Base-by-base conservation (phyloP, 37 sponge, comb jelly and placozoan species). In the Oscarella lobularis region DNA sequence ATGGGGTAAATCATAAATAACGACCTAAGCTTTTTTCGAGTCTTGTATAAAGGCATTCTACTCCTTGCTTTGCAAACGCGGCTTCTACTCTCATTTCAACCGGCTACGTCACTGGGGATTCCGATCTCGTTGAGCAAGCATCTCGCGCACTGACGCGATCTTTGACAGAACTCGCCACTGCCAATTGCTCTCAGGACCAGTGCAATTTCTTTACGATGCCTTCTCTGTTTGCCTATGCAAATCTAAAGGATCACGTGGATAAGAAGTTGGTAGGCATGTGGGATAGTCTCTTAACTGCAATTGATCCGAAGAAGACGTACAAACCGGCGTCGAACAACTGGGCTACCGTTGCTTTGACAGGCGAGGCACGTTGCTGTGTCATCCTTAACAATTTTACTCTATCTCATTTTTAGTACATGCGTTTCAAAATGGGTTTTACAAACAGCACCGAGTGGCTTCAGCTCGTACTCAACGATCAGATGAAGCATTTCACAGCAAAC, bases 401-500 rank as follows among this genome's bases (percentile, higher is more conserved):
- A 48, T 20, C 9, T 48, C 14, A 27, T 48, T 48, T 48, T 20
- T 48, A 48, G 60, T 48, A 48, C 20, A 9, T 48, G 9, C 60
- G 60, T 48, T 48, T 27, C 60, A 48, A 48, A 48, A 9, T 48
- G 60, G 60, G 60, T 27, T 20, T 48, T 48, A 48, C 14, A 9
- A 48, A 48, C 60, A 27, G 14, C 9, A 48, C 60, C 9, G 60
- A 48, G 20, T 48, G 60, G 60, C 60, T 48, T 27, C 14, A 48
- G 20, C 9, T 27, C 60, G 60, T 27, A 20, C 60, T 48, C 14
- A 48, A 48, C 14, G 60, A 9, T 27, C 60, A 48, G 20, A 20
- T 48, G 14, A n/a, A n/a, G n/a, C 60, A 48, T 48, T 48, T 48
- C 60, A 48, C 60, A 48, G 60, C 60, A 48, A 48, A 48, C 20